Evolutionary conservation across 2,797 vertebrate genomes (phyloP).

Genomic region (Ctenopoma multispine): DNA sequence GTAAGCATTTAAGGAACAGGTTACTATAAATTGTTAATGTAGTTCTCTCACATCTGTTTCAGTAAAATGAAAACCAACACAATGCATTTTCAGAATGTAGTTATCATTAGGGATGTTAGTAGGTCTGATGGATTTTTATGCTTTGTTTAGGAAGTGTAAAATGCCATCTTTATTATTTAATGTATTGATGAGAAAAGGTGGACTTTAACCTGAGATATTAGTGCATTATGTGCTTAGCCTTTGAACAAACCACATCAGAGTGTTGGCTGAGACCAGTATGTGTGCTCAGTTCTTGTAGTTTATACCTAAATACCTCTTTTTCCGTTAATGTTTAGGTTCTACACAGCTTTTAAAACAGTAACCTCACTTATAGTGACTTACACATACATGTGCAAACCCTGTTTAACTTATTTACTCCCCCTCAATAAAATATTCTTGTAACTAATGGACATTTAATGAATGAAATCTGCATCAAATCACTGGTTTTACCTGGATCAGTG

Average conservation of each 20-base stretch:
- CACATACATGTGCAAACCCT: neutral
- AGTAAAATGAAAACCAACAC: neutral
- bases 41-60: neutral
- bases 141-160: slow-evolving; percentile 12
- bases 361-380: neutral
- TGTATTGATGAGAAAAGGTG: slow-evolving; percentile 1
- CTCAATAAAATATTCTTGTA: neutral
- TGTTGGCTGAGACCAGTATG: neutral
- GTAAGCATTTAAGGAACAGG: neutral
- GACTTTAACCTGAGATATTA: neutral
- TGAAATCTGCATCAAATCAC: neutral
- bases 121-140: neutral
- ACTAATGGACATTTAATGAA: neutral
- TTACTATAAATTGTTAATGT: neutral
- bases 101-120: neutral
- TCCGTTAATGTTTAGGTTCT: neutral
- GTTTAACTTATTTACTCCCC: neutral
- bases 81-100: neutral
- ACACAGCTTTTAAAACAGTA: neutral
- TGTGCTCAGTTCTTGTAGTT: neutral
- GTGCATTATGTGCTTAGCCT: slow-evolving; percentile 2
- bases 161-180: neutral
- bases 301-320: slow-evolving; percentile 5
- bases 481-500: slow-evolving; percentile 11
- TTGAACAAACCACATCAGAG: neutral